Evolutionary conservation across 2,888 invertebrate genomes (phyloP), one percentile per base, ranked within the genome.

Genomic region (Drosophila robusta): DNA sequence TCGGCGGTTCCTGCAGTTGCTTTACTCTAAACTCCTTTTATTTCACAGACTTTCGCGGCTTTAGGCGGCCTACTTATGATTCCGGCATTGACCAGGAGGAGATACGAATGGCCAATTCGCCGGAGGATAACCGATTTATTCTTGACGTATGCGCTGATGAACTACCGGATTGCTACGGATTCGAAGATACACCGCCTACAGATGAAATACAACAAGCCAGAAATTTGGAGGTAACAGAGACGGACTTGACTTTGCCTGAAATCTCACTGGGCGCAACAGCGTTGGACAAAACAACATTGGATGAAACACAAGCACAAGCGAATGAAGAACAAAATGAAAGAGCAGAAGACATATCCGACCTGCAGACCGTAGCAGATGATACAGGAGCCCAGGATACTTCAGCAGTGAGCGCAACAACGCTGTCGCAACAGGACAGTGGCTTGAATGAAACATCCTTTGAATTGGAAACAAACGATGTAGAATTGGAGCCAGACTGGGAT

Each of bases 1-100:
- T 1, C 11, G 36, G 0, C 1, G 18, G 7, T 1, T 24, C 0
- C 14, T 41, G 38, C n/a, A 18, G 0, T 0, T 2, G 22, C 0
- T n/a, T 32, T 4, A 51, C 12, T 9, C 6, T 8, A 36, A 9
- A 0, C n/a, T 11, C 7, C 2, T 22, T 22, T 29, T 12, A 3
- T 7, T 49, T 16, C 26, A n/a, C 34, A 83, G 89, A 89, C 22
- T 89, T 83, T 29, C 32, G 65, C 6, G 83, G 89, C 1, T 83
- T 76, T 11, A 65, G 77, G 16, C 57, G 87, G 11, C 52, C 62
- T 5, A 83, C 87, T 0, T 41, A 39, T 38, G 83, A 83, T 34
- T 83, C 89, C 2, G 83, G 83, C 0, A 62, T 63, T 9, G 82
- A 87, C 5, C 18, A 64, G 1, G 80, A 86, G 9, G 83, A 86